Percentiles rank a stretch among this genome's conserved stretches.
Evolutionary conservation across 2,888 invertebrate species (phyloP).

Genomic region (Drosophila nigricruria): DNA sequence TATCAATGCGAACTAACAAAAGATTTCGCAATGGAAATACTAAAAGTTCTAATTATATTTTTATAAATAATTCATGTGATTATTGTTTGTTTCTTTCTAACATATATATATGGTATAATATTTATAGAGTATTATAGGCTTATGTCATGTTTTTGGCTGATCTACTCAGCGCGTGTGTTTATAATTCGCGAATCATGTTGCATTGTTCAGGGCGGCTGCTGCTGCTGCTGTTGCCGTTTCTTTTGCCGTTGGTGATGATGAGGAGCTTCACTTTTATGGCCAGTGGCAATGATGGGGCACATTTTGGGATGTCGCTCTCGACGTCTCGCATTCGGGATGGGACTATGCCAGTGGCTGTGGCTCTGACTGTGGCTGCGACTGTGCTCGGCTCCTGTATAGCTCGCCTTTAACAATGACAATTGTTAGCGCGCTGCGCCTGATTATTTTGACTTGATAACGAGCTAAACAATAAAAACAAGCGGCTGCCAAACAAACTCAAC

Average conservation of each 20-base stretch:
- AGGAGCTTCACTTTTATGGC: constrained; percentile 80
- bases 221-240: constrained; percentile 25
- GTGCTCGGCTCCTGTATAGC: constrained; percentile 70
- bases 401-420: constrained; percentile 81
- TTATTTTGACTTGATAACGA: constrained; percentile 86
- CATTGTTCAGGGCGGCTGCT: constrained; percentile 74
- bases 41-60: neutral
- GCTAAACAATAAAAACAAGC: constrained; percentile 82
- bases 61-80: neutral
- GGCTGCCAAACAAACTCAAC: constrained; percentile 38
- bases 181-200: constrained; percentile 84
- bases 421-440: constrained; percentile 82
- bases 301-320: constrained; percentile 57
- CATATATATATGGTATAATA: neutral
- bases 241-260: constrained; percentile 67
- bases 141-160: constrained; percentile 30
- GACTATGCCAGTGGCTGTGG: constrained; percentile 2
- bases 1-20: too few relatives aligned
- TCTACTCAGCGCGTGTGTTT: constrained; percentile 70
- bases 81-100: neutral
- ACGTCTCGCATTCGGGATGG: constrained; percentile 35
- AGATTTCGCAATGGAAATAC: too few relatives aligned
- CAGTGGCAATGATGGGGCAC: constrained; percentile 76
- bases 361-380: constrained; percentile 24
- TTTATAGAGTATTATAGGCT: constrained; percentile 33